Conservation (phyloP, 1,140 invertebrate genomes). For the Pseudomyrmex cubaensis region DNA sequence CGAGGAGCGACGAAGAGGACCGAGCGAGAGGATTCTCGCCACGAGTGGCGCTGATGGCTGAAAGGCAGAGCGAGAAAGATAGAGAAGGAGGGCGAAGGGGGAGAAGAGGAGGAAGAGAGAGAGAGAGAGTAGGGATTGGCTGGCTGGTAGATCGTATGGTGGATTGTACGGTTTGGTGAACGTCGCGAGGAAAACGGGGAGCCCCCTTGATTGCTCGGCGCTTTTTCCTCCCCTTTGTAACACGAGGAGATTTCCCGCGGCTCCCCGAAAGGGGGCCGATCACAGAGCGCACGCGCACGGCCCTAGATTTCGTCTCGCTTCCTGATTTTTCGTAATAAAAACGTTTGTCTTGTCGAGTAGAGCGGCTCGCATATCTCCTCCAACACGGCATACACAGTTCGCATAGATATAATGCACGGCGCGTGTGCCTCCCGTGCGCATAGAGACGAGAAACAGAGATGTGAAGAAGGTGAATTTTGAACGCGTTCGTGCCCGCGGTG, state of each 20-base stretch:
- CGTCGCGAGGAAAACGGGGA: constrained; percentile 2
- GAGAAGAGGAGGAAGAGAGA: too few relatives aligned
- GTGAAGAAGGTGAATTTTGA: background rate
- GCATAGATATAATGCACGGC: constrained; percentile 11
- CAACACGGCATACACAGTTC: constrained; percentile 28
- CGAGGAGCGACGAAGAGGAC: constrained; percentile 45
- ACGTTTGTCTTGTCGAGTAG: constrained; percentile 78
- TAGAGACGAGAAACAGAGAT: background rate
- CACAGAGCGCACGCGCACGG: constrained; percentile 65
- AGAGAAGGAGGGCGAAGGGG: constrained; percentile 16
- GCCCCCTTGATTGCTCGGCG: constrained; percentile 5
- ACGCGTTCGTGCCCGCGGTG: background rate
- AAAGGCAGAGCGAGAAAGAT: constrained; percentile 22
- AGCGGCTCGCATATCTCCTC: constrained; percentile 71
- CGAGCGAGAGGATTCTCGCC: constrained; percentile 59
- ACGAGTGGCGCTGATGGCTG: constrained; percentile 60
- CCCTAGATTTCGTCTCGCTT: constrained; percentile 77
- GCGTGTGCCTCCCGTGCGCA: background rate
- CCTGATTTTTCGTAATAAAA: constrained; percentile 81
- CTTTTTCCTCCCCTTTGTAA: background rate
- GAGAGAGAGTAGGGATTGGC: constrained; percentile 60
- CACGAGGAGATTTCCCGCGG: constrained; percentile 36
- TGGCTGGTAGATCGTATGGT: constrained; percentile 61
- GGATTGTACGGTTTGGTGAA: constrained; percentile 45
- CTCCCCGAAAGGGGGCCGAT: constrained; percentile 1